Evolutionary conservation across 2,888 invertebrate genomes (phyloP), one percentile per base, ranked within the genome.

Genomic region (Chrysolina americana): DNA sequence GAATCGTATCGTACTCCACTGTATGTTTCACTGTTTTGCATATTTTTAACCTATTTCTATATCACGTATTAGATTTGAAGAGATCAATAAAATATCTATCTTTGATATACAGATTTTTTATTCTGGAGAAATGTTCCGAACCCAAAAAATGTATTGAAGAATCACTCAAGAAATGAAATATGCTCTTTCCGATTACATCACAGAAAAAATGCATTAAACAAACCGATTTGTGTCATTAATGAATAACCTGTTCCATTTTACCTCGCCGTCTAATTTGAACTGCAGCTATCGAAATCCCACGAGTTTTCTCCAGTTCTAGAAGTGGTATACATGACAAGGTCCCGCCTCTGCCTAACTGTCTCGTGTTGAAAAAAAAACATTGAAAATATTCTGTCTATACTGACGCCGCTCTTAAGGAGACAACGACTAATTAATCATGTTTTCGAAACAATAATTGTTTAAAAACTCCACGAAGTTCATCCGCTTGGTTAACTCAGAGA

Each of bases 341-440:
- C 28, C 59, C 59, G 59, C 59, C 59, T 59, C 59, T 59, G 59
- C 59, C 13, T 10, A 8, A n/a, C 9, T n/a, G 10, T 23, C n/a
- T 15, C n/a, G 15, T 13, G n/a, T 28, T 15, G 36, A 36, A 59
- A 23, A 50, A 50, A 50, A 50, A 59, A n/a, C 59, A 36, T 28
- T 6, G 2, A 59, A n/a, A 59, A 59, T 36, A 17, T n/a, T 9
- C 15, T 13, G 28, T 9, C 6, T 13, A 8, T 4, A 5, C n/a
- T 59, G 59, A 59, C 36, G 10, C n/a, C 36, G n/a, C 8, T n/a
- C 15, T 59, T 21, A 21, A 4, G 13, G 53, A 53, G 21, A 59
- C 28, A 8, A 36, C 15, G 15, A 59, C 17, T 59, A 28, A 59
- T 59, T 59, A 36, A 59, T 36, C 59, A 59, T 59, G 59, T 59